Percentiles rank a stretch among this genome's conserved stretches.
phyloP scores from a whole-genome alignment of 30 jellyfish, hydroid and myxozoan genomes.

The Pseudorhiza aurosa region DNA sequence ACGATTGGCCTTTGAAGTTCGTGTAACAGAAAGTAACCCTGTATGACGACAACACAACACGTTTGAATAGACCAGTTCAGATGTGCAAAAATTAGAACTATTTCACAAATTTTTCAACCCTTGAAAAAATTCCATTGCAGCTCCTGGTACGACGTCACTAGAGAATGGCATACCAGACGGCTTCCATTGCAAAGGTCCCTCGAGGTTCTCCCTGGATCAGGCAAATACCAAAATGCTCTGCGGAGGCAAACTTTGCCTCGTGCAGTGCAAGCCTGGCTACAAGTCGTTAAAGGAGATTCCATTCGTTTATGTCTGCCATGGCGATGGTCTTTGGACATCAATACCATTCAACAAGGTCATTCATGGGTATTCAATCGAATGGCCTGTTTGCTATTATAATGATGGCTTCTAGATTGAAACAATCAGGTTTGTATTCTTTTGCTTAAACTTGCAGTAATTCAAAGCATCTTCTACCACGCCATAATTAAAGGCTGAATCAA shows the following conservation, averaged over 20 bases:
- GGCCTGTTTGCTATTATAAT: slow-evolving; percentile 49
- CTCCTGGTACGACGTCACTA: slow-evolving; percentile 1
- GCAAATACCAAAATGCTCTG: slow-evolving; percentile 68
- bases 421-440: not conserved
- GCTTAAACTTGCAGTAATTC: too few relatives aligned
- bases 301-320: slow-evolving; percentile 69
- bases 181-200: slow-evolving; percentile 63
- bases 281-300: slow-evolving; percentile 48
- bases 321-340: slow-evolving; percentile 68
- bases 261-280: slow-evolving; percentile 55
- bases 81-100: too few relatives aligned
- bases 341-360: slow-evolving; percentile 40
- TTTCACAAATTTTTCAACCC: too few relatives aligned
- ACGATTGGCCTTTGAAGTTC: too few relatives aligned
- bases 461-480: too few relatives aligned
- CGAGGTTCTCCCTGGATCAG: slow-evolving; percentile 12
- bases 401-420: not conserved
- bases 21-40: too few relatives aligned
- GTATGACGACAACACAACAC: too few relatives aligned
- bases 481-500: too few relatives aligned
- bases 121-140: too few relatives aligned
- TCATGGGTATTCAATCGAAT: slow-evolving; percentile 33
- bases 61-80: too few relatives aligned
- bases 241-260: slow-evolving; percentile 70
- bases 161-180: slow-evolving; percentile 46